A percentile compares a stretch with the other conserved stretches of the same genome.
phyloP scores from a whole-genome alignment of 2,888 invertebrate species.

The Siphlonurus alternatus region DNA sequence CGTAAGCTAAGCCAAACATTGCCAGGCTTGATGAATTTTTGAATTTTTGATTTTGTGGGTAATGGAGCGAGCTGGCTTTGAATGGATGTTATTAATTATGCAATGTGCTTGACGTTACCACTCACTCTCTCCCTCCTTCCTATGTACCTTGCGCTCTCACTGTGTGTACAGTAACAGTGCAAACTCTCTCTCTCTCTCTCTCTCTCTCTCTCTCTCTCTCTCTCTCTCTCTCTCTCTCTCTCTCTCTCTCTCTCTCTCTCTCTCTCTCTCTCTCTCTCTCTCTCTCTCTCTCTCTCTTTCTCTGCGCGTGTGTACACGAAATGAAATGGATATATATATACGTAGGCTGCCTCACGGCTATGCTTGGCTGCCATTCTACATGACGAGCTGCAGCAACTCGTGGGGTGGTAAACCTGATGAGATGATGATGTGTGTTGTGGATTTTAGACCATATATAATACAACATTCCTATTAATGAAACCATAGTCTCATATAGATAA shows the following conservation, averaged over 20 bases:
- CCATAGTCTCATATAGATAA: too few relatives aligned
- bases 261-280: not conserved
- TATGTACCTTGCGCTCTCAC: not conserved
- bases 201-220: not conserved
- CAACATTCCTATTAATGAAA: too few relatives aligned
- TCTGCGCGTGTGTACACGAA: too few relatives aligned
- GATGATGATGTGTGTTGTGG: too few relatives aligned
- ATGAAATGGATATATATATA: too few relatives aligned
- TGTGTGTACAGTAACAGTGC: too few relatives aligned
- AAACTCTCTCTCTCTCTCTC: not conserved
- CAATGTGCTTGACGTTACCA: not conserved
- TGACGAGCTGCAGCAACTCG: too few relatives aligned
- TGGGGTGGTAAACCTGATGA: too few relatives aligned
- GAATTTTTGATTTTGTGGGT: slow-evolving; percentile 4
- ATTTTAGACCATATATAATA: too few relatives aligned
- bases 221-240: not conserved
- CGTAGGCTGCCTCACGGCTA: too few relatives aligned
- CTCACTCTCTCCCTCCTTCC: not conserved
- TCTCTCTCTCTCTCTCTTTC: not conserved
- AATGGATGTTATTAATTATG: not conserved
- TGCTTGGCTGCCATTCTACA: too few relatives aligned
- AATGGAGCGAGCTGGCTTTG: not conserved
- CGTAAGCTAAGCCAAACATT: not conserved
- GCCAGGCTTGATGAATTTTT: slow-evolving; percentile 2
- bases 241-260: not conserved